A percentile compares a stretch with the other conserved stretches of the same genome.
These are phyloP conservation scores for Lordiphosa stackelbergi DNA, from an alignment of 1,140 invertebrate species.

Conservation along the genomic window DNA sequence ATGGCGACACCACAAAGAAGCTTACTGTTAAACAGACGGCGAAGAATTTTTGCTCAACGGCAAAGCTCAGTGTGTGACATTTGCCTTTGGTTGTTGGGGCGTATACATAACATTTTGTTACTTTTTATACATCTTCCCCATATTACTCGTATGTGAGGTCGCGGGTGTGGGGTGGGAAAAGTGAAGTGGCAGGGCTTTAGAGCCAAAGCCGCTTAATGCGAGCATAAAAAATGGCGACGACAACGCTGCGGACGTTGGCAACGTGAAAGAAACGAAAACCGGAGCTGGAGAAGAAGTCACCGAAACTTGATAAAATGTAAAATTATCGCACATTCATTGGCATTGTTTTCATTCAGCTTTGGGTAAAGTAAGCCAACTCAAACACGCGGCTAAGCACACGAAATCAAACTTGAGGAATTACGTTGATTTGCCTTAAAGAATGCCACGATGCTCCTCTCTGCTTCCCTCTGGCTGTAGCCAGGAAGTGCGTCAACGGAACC, in stretches of 20 bases:
- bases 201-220: constrained; percentile 70
- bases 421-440: constrained; percentile 62
- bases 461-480: constrained; percentile 3
- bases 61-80: constrained; percentile 54
- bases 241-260: constrained; percentile 29
- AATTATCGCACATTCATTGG: constrained; percentile 75
- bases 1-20: constrained; percentile 61
- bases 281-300: constrained; percentile 23
- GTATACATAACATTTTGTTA: constrained; percentile 68
- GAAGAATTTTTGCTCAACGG: constrained; percentile 24
- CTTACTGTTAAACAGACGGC: constrained; percentile 52
- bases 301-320: constrained; percentile 74
- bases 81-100: constrained; percentile 56
- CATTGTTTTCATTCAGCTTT: constrained; percentile 44
- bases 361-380: constrained; percentile 65
- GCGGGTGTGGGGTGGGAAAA: constrained; percentile 13
- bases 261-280: constrained; percentile 2
- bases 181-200: constrained; percentile 68
- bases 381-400: constrained; percentile 65
- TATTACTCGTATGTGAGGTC: constrained; percentile 11
- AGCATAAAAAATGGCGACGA: constrained; percentile 70
- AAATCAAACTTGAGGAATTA: constrained; percentile 72
- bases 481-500: constrained; percentile 65
- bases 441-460: constrained; percentile 24
- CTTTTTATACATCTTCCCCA: constrained; percentile 42